Conservation (phyloP, 2,888 invertebrate genomes). For the Ganaspis brasiliensis region DNA sequence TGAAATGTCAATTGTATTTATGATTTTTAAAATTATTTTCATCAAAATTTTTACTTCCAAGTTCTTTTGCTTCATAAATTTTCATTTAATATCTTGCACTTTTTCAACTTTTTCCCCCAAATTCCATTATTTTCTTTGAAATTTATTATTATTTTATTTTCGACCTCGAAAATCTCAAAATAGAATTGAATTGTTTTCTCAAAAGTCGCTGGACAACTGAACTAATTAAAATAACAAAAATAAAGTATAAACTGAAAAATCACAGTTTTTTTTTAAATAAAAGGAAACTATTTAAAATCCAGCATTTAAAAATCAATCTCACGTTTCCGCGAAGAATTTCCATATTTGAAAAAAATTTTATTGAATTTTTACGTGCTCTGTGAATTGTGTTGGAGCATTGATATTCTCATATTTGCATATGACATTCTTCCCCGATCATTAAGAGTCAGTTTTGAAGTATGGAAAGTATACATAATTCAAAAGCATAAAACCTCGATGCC, state of each 20-base stretch:
- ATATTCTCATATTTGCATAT: constrained; percentile 39
- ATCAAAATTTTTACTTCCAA: no score
- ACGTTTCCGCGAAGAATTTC: neutral
- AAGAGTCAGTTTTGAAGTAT: constrained; percentile 42
- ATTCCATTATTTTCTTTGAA: no score
- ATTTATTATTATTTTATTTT: no score
- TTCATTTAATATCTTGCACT: no score
- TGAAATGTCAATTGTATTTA: no score
- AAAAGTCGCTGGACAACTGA: no score
- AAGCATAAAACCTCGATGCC: constrained; percentile 57
- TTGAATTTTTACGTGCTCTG: constrained; percentile 29
- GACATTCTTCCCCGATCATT: constrained; percentile 37
- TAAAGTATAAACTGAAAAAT: no score
- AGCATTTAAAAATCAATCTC: constrained; percentile 11
- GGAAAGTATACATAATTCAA: constrained; percentile 41
- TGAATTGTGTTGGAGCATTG: constrained; percentile 26
- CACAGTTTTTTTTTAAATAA: neutral
- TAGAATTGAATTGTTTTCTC: no score
- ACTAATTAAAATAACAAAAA: constrained; percentile 30
- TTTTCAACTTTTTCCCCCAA: no score
- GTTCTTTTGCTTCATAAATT: no score
- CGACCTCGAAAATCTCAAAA: no score
- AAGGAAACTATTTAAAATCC: neutral
- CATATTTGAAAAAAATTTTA: constrained; percentile 21
- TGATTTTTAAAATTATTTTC: no score